These are phyloP conservation scores for Mus caroli DNA, from an alignment of 2,797 vertebrate species.

Conservation along the genomic window DNA sequence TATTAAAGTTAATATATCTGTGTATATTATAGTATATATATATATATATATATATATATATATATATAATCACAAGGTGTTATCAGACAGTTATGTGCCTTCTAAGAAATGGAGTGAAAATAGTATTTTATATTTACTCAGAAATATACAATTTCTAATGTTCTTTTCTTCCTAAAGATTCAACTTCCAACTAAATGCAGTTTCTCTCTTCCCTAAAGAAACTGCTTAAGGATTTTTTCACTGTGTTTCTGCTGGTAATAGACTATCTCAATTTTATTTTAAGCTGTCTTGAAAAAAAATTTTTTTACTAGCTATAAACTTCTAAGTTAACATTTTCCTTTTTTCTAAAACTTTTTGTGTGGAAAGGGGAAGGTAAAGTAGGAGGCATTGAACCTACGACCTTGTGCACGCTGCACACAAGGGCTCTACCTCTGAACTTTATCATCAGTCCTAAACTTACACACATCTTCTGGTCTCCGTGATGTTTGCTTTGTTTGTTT, in stretches of 20 bases:
- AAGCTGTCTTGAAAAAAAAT: not conserved
- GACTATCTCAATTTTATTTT: not conserved
- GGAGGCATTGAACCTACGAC: not conserved
- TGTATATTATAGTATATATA: too few relatives aligned
- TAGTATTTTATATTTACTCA: not conserved
- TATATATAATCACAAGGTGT: not conserved
- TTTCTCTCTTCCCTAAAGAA: not conserved
- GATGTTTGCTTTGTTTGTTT: not conserved
- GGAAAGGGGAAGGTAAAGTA: not conserved
- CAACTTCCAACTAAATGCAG: not conserved
- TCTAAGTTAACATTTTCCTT: not conserved
- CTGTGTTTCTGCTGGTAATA: not conserved
- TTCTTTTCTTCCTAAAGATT: not conserved
- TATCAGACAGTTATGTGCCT: not conserved
- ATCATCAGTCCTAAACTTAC: not conserved
- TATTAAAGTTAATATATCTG: not conserved
- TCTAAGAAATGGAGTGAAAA: not conserved
- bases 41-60: not conserved
- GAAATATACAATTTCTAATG: not conserved
- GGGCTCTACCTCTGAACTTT: not conserved
- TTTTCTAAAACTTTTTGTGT: not conserved
- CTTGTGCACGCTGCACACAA: not conserved
- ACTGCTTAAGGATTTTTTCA: not conserved
- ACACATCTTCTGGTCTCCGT: not conserved
- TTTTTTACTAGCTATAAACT: not conserved